Conservation (phyloP, 2,797 vertebrate genomes). For the Coilia nasus region DNA sequence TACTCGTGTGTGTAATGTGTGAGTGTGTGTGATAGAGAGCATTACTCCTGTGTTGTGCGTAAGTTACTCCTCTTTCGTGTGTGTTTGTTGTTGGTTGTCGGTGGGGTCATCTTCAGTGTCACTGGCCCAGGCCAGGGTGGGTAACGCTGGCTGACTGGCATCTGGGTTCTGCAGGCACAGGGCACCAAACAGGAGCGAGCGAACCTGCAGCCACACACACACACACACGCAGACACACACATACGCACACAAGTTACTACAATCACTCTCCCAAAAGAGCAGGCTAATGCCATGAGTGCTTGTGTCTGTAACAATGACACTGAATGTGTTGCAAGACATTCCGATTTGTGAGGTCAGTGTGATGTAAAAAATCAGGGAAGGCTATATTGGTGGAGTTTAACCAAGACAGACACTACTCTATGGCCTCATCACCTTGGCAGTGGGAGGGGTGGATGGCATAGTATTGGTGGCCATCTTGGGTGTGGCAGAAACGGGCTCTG, state of each 20-base stretch:
- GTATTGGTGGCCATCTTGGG: not conserved
- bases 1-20: not conserved
- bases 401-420: not conserved
- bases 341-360: too few relatives aligned
- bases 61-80: conserved; percentile 24
- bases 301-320: too few relatives aligned
- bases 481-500: not conserved
- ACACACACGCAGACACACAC: conserved; percentile 19
- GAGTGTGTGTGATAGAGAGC: not conserved
- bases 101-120: conserved; percentile 76
- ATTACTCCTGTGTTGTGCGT: not conserved
- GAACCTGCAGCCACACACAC: conserved; percentile 71
- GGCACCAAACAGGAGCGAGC: conserved; percentile 85
- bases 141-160: conserved; percentile 27
- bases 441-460: not conserved
- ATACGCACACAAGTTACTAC: not conserved
- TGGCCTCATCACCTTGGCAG: not conserved
- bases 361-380: too few relatives aligned
- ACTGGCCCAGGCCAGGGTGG: conserved; percentile 77
- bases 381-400: not conserved
- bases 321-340: too few relatives aligned
- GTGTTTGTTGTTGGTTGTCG: conserved; percentile 40
- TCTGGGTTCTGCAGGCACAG: conserved; percentile 65
- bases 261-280: not conserved
- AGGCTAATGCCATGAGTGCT: not conserved